Evolutionary conservation across 1,140 invertebrate genomes (phyloP).

Genomic region (Procambarus clarkii): DNA sequence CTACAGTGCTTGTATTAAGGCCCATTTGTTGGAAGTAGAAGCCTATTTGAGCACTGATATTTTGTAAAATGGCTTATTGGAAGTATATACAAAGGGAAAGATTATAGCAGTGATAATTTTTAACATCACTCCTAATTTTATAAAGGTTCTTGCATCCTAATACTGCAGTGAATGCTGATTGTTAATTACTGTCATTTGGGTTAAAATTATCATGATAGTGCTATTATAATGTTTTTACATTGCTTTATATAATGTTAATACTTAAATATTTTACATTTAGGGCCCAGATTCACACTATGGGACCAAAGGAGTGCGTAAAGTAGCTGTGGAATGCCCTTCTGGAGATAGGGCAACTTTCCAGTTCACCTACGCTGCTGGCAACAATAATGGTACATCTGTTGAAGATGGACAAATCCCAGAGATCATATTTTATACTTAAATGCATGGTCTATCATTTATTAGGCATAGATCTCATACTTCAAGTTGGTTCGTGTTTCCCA

Average conservation of each 20-base stretch:
- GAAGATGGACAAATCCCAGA: slow-evolving; percentile 94
- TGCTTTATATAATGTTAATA: not conserved
- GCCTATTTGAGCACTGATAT: too few species aligned
- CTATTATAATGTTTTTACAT: not conserved
- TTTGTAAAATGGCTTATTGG: too few species aligned
- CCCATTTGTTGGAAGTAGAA: too few species aligned
- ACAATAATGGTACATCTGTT: slow-evolving; percentile 93
- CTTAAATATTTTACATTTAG: slow-evolving; percentile 77
- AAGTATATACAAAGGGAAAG: too few species aligned
- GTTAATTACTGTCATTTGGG: not conserved
- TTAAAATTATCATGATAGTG: not conserved
- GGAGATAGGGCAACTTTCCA: slow-evolving; percentile 88
- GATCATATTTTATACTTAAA: slow-evolving; percentile 86
- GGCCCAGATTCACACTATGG: slow-evolving; percentile 93
- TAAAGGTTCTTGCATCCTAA: too few species aligned
- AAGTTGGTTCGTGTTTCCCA: not conserved
- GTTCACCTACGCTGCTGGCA: slow-evolving; percentile 90
- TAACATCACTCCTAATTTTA: too few species aligned
- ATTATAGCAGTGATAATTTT: too few species aligned
- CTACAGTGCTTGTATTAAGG: too few species aligned
- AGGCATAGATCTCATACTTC: not conserved
- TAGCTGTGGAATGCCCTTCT: slow-evolving; percentile 85
- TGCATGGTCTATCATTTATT: not conserved
- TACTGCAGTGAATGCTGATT: too few species aligned
- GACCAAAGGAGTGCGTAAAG: slow-evolving; percentile 86